Percentiles rank a stretch among this genome's conserved stretches.
phyloP scores from a whole-genome alignment of 2,113 vertebrate genomes.

The Nycticebus coucang region DNA sequence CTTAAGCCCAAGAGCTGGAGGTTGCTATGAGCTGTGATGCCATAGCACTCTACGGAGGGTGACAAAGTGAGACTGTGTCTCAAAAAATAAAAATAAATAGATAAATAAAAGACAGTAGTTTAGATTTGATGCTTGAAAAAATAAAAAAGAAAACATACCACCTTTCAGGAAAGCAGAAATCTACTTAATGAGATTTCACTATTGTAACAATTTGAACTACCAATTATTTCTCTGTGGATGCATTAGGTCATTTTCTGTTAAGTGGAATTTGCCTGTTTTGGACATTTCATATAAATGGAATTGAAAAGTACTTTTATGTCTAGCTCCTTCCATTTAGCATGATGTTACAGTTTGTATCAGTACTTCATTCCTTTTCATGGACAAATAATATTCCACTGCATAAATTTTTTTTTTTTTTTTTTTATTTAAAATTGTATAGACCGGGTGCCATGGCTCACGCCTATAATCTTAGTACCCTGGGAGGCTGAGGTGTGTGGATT shows the following conservation, averaged over 20 bases:
- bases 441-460: no score
- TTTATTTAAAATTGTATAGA: no score
- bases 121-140: neutral
- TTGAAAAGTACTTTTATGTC: neutral
- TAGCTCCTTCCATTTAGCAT: neutral
- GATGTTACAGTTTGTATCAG: neutral
- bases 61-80: no score
- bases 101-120: neutral
- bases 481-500: no score
- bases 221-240: conserved; percentile 22
- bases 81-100: no score
- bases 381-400: neutral
- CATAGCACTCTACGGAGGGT: no score
- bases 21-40: no score
- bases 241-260: neutral
- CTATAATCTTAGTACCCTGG: no score
- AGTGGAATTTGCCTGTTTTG: neutral
- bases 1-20: no score
- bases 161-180: neutral
- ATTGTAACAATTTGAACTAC: neutral
- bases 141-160: neutral
- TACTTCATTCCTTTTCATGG: neutral
- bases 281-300: neutral
- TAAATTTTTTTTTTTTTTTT: neutral
- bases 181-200: conserved; percentile 5